Conservation (phyloP, 2,113 vertebrate genomes). For the Corythornis madagascariensis region DNA sequence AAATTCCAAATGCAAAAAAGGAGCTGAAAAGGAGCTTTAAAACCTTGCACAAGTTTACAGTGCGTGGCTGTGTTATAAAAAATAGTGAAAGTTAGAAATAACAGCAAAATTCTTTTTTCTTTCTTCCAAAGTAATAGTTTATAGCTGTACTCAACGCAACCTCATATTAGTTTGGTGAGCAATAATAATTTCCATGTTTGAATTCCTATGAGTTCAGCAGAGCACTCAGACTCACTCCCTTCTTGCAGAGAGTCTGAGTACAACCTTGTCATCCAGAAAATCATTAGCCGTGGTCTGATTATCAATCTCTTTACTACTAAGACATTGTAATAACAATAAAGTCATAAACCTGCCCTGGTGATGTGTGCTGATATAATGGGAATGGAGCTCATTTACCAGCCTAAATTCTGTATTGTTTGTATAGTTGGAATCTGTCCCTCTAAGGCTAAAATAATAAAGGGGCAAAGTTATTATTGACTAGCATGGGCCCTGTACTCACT, state of each 20-base stretch:
- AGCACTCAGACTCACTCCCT: background rate
- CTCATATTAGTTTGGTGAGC: background rate
- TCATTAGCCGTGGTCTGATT: background rate
- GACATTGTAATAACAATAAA: background rate
- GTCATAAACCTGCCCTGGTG: background rate
- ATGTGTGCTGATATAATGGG: background rate
- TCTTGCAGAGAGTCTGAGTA: background rate
- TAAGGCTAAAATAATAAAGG: background rate
- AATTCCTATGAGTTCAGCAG: background rate
- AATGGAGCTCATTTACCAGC: background rate
- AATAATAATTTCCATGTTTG: background rate
- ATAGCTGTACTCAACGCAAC: background rate
- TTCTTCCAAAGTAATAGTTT: background rate
- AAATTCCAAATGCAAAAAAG: background rate
- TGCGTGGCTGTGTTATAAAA: background rate
- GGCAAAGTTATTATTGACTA: background rate
- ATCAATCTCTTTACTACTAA: background rate
- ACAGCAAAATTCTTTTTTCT: background rate
- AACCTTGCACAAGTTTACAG: background rate
- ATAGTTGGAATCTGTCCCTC: background rate
- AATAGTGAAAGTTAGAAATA: background rate
- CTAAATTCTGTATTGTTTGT: background rate
- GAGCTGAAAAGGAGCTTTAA: background rate
- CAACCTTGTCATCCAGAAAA: background rate
- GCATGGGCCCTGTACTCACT: accelerated